These are phyloP conservation scores for Galeopterus variegatus DNA, from an alignment of 2,113 vertebrate genomes.

Conservation along the genomic window DNA sequence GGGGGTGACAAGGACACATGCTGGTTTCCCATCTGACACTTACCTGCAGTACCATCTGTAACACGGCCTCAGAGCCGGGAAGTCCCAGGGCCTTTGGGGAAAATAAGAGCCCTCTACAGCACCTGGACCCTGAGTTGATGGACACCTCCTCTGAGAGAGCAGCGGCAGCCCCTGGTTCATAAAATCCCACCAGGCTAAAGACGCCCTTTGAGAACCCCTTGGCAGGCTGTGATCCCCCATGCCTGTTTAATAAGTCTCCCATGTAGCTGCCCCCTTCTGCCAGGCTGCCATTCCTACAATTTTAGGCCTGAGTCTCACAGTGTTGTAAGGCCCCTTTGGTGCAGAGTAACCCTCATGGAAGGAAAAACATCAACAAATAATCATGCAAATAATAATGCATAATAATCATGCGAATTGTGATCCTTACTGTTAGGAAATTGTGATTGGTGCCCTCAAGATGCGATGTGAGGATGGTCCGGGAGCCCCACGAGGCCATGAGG, in stretches of 20 bases:
- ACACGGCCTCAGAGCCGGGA: neutral
- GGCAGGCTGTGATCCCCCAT: neutral
- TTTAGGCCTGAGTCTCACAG: neutral
- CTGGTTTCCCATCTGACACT: slow-evolving; percentile 81
- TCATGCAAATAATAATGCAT: neutral
- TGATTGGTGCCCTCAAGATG: too few relatives aligned
- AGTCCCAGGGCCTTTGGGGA: neutral
- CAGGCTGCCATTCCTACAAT: neutral
- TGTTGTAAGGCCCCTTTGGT: neutral
- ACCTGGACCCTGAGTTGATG: neutral
- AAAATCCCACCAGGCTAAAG: neutral
- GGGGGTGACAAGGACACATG: slow-evolving; percentile 68
- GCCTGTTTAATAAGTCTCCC: neutral
- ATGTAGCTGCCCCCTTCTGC: neutral
- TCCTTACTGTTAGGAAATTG: neutral
- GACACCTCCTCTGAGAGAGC: neutral
- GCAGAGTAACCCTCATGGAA: rapidly evolving
- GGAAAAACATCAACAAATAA: too few relatives aligned
- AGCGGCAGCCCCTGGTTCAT: neutral
- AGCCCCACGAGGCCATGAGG: neutral
- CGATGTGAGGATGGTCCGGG: rapidly evolving
- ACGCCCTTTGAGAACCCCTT: neutral
- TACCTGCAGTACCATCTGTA: slow-evolving; percentile 78
- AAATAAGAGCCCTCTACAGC: neutral
- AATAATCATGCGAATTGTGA: neutral